phyloP scores from a whole-genome alignment of 2,888 invertebrate species.

The Mamestra brassicae region DNA sequence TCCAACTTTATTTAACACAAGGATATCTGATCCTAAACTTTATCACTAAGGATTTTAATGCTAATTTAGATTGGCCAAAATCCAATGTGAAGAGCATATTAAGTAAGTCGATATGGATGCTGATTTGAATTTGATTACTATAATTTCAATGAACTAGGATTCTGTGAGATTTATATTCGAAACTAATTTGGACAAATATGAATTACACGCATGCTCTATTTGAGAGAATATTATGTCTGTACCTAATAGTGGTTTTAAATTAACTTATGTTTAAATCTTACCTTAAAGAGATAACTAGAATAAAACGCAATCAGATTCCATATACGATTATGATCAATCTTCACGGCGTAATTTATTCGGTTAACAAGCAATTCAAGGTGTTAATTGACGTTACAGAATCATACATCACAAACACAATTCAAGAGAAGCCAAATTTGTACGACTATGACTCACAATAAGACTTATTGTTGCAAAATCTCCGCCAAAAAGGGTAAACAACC shows the following conservation, averaged over 20 bases:
- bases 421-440: constrained; percentile 9
- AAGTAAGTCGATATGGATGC: constrained; percentile 34
- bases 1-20: constrained; percentile 44
- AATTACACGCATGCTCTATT: constrained; percentile 14
- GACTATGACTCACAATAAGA: constrained; percentile 34
- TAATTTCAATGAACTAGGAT: constrained; percentile 54
- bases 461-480: constrained; percentile 58
- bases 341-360: not conserved
- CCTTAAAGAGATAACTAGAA: not conserved
- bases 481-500: constrained; percentile 54
- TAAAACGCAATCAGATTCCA: constrained; percentile 17
- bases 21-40: constrained; percentile 42
- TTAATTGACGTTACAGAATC: constrained; percentile 17
- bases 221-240: not conserved
- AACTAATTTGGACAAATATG: constrained; percentile 43
- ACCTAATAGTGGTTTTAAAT: not conserved
- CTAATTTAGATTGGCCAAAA: constrained; percentile 33
- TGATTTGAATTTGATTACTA: constrained; percentile 59
- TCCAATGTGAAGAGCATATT: constrained; percentile 18
- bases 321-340: constrained; percentile 18
- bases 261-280: not conserved
- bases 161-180: constrained; percentile 35
- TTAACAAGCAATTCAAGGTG: constrained; percentile 20
- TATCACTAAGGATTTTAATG: constrained; percentile 23
- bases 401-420: constrained; percentile 13